Evolutionary conservation across 2,113 vertebrate genomes (phyloP), one percentile per base, ranked within the genome.

Genomic region (Ptilorrhoa leucosticta): DNA sequence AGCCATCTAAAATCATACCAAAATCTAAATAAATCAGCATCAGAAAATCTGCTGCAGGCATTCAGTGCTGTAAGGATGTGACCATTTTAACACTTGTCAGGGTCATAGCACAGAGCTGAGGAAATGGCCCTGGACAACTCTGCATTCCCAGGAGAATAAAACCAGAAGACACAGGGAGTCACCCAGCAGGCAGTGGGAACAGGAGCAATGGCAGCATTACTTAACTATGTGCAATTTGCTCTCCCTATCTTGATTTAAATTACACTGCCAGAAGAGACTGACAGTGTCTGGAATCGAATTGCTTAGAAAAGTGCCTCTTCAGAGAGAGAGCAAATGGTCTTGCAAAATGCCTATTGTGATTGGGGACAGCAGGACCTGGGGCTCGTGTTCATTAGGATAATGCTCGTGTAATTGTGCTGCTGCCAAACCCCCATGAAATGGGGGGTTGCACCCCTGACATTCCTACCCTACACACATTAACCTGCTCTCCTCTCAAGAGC

Each of bases 231-330:
- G 92, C 96, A 95, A 96, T 97, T 96, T 96, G 83, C 76, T 94
- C 96, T 96, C 88, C 51, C 73, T 60, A 57, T 95, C 93, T 96
- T 97, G 94, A 96, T 96, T 95, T 93, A 94, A 95, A 96, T 94
- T 96, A 87, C 90, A 87, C 90, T 89, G 92, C 93, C 83, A 96
- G 93, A 90, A 96, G 76, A 96, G 95, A 94, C 76, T 96, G 96
- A 93, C 88, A 92, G 83, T 54, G 83, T 39, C 96, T 95, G 69
- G 93, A 96, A 95, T 95, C 88, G 95, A 94, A 95, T 89, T 95
- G 95, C 95, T 92, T 88, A 89, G 94, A 86, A 90, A 95, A 95
- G 90, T 78, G 69, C 60, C 77, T 93, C 94, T 96, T 93, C 92
- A 94, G 85, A 89, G 45, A 60, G 28, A 91, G 39, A n/a, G n/a